A percentile compares a stretch with the other conserved stretches of the same genome.
These are phyloP conservation scores for Listronotus oregonensis DNA, from an alignment of 1,140 invertebrate species.

Conservation along the genomic window DNA sequence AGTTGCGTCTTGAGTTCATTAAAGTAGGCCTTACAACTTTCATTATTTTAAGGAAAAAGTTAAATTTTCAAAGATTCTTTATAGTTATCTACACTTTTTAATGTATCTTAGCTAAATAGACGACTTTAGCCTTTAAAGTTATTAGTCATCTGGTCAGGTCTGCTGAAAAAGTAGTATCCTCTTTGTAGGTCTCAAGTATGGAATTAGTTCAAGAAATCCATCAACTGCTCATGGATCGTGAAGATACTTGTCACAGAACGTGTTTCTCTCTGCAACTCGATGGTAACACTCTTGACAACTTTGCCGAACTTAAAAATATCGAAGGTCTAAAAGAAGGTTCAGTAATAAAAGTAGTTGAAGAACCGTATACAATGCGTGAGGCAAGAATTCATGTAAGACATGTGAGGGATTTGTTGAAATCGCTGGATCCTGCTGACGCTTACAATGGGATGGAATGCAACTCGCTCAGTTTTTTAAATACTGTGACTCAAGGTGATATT, in stretches of 20 bases:
- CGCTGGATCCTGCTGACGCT: slow-evolving; percentile 89
- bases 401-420: slow-evolving; percentile 93
- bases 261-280: slow-evolving; percentile 97
- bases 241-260: slow-evolving; percentile 96
- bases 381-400: slow-evolving; percentile 96
- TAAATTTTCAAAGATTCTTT: too few species aligned
- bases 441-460: slow-evolving; percentile 95
- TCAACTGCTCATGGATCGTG: slow-evolving; percentile 95
- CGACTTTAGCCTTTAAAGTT: too few species aligned
- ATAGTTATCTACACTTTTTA: too few species aligned
- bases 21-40: too few species aligned
- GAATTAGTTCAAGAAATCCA: slow-evolving; percentile 99
- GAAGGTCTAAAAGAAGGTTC: slow-evolving; percentile 94
- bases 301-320: slow-evolving; percentile 96
- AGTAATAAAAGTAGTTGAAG: slow-evolving; percentile 90
- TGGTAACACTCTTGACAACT: slow-evolving; percentile 93
- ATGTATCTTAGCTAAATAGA: too few species aligned
- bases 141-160: too few species aligned
- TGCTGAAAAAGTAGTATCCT: background rate
- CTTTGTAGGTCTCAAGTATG: slow-evolving; percentile 86
- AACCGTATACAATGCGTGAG: slow-evolving; percentile 97
- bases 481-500: slow-evolving; percentile 90
- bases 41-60: too few species aligned
- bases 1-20: too few species aligned
- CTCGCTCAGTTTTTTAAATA: slow-evolving; percentile 93